A percentile compares a stretch with the other conserved stretches of the same genome.
These are phyloP conservation scores for Falco naumanni DNA, from an alignment of 2,797 vertebrate genomes.

Conservation along the genomic window DNA sequence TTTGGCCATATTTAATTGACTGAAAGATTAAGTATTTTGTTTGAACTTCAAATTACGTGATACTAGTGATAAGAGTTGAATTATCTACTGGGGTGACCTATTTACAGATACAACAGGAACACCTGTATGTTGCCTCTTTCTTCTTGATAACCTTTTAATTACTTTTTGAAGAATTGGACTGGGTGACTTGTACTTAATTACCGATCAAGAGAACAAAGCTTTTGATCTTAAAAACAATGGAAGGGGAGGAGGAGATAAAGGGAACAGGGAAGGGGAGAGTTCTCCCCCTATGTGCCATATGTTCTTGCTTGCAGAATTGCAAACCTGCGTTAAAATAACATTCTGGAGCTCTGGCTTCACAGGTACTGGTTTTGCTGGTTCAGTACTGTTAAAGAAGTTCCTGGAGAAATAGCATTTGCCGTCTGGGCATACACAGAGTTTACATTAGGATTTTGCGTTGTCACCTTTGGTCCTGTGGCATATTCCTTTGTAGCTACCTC, in stretches of 20 bases:
- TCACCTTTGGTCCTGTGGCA: background rate
- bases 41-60: background rate
- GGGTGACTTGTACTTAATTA: constrained; percentile 14
- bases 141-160: constrained; percentile 55
- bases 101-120: background rate
- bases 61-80: background rate
- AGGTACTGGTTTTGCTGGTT: background rate
- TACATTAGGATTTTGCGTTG: background rate
- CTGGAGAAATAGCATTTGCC: background rate
- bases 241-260: background rate
- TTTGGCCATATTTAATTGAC: background rate
- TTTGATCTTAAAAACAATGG: background rate
- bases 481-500: background rate
- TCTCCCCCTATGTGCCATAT: rapidly evolving
- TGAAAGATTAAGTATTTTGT: background rate
- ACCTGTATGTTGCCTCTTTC: background rate
- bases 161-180: background rate
- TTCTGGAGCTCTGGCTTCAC: background rate
- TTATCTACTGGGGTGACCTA: background rate
- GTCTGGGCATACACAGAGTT: background rate
- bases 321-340: rapidly evolving
- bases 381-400: background rate
- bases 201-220: background rate
- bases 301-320: background rate
- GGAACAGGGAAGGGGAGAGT: background rate